Conservation (phyloP, 2,797 vertebrate species). For the Anolis apletophallus region DNA sequence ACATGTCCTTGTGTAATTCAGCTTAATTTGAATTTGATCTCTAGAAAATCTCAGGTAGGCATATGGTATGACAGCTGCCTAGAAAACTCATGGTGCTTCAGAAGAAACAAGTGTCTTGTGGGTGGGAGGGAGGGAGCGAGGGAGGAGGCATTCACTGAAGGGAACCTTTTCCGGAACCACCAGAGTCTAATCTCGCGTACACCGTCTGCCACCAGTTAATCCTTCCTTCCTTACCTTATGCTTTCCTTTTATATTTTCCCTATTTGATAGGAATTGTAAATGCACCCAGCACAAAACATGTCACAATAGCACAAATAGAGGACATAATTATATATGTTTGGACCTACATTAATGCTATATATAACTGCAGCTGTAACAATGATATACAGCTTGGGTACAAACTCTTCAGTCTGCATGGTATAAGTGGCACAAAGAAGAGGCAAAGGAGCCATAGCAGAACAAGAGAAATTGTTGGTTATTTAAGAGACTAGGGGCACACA, state of each 20-base stretch:
- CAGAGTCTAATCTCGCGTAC: slow-evolving; percentile 12
- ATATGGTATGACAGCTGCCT: background rate
- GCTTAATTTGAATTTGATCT: background rate
- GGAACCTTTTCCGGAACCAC: slow-evolving; percentile 21
- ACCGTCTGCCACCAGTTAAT: slow-evolving; percentile 16
- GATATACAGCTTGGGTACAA: background rate
- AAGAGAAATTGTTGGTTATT: background rate
- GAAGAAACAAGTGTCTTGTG: background rate
- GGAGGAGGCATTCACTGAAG: background rate
- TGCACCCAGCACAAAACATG: background rate
- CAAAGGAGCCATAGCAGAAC: background rate
- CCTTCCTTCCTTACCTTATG: slow-evolving; percentile 13
- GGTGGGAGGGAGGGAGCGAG: background rate
- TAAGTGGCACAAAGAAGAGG: background rate
- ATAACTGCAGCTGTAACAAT: background rate
- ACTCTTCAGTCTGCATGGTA: background rate
- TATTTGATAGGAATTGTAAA: background rate
- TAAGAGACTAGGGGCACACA: background rate
- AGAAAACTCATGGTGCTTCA: background rate
- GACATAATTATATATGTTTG: background rate
- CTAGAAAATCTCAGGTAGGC: slow-evolving; percentile 6
- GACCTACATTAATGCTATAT: background rate
- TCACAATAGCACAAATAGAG: background rate
- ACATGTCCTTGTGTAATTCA: slow-evolving; percentile 6
- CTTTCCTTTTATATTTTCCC: background rate